A percentile compares a stretch with the other conserved stretches of the same genome.
These are phyloP conservation scores for Glareola pratincola DNA, from an alignment of 2,113 vertebrate species.

Conservation along the genomic window DNA sequence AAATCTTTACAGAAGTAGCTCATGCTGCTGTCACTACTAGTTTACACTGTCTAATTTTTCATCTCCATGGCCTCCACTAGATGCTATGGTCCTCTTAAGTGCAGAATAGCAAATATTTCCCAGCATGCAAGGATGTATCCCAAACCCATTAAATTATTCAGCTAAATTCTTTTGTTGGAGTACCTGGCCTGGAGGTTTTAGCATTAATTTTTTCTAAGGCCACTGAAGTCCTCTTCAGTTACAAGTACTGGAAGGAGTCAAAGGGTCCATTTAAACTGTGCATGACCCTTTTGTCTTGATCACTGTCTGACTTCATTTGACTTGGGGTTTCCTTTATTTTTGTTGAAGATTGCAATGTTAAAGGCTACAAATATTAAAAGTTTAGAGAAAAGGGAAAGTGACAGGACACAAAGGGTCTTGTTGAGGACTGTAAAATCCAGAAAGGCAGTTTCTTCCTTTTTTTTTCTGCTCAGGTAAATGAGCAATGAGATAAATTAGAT, in stretches of 20 bases:
- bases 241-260: background rate
- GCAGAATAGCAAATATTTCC: background rate
- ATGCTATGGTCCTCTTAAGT: background rate
- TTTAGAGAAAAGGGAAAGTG: background rate
- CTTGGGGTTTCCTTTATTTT: background rate
- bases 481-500: background rate
- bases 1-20: background rate
- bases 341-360: background rate
- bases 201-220: background rate
- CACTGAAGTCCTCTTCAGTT: background rate
- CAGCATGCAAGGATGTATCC: background rate
- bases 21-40: background rate
- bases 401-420: background rate
- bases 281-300: constrained; percentile 5
- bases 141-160: background rate
- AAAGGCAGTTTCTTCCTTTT: background rate
- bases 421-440: background rate
- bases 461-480: background rate
- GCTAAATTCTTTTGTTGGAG: background rate
- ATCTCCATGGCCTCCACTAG: background rate
- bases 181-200: background rate
- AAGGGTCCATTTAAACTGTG: background rate
- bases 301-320: background rate
- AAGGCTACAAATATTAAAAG: background rate
- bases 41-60: background rate